A percentile compares a stretch with the other conserved stretches of the same genome.
phyloP scores from a whole-genome alignment of 2,888 invertebrate species.

The Axea sp. region DNA sequence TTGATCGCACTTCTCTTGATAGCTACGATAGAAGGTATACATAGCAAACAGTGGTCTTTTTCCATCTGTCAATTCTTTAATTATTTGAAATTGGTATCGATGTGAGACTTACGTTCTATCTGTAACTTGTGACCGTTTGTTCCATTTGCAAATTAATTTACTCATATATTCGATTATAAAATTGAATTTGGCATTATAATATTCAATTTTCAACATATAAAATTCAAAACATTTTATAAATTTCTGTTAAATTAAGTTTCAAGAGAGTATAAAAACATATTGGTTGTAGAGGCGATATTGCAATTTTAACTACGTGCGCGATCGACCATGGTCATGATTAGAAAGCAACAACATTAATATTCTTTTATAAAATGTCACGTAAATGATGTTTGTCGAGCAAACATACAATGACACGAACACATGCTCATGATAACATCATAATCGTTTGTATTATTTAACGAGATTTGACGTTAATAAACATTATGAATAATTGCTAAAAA shows the following conservation, averaged over 20 bases:
- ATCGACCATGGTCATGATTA: conserved; percentile 14
- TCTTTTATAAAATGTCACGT: conserved; percentile 23
- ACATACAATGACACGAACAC: conserved; percentile 22
- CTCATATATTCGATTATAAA: too few relatives aligned
- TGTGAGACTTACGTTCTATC: too few relatives aligned
- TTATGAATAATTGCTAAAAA: too few relatives aligned
- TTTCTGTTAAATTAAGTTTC: too few relatives aligned
- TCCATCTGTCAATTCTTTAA: conserved; percentile 32
- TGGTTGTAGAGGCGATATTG: too few relatives aligned
- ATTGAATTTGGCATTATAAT: too few relatives aligned
- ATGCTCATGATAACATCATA: conserved; percentile 19
- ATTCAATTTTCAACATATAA: too few relatives aligned
- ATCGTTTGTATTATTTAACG: conserved; percentile 26
- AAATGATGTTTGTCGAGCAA: conserved; percentile 38
- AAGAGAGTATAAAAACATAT: too few relatives aligned
- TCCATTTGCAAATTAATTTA: too few relatives aligned
- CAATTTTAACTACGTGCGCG: conserved; percentile 2
- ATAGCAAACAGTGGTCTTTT: conserved; percentile 65
- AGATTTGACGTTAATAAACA: conserved; percentile 33
- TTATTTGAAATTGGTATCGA: too few relatives aligned
- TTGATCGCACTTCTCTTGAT: conserved; percentile 63
- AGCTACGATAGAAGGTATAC: conserved; percentile 57
- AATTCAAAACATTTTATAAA: too few relatives aligned
- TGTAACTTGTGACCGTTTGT: too few relatives aligned
- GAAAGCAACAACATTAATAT: conserved; percentile 42